Percentiles rank a stretch among this genome's conserved stretches.
Conservation (phyloP, 1,140 invertebrate species). For the Dinoponera quadriceps region DNA sequence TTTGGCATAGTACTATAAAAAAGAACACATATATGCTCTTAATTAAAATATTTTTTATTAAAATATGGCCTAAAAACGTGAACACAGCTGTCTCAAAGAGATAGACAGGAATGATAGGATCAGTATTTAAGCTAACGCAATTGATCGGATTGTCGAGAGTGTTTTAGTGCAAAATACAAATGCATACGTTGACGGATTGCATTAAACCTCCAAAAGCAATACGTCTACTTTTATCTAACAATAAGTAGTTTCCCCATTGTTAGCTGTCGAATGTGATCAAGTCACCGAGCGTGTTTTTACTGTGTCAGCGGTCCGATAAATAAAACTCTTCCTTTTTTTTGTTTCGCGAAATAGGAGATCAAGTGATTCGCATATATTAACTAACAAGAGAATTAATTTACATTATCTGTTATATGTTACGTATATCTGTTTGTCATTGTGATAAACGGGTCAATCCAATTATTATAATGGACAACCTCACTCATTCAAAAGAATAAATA, state of each 20-base stretch:
- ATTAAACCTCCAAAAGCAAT: slow-evolving; percentile 11
- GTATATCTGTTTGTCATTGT: too few species aligned
- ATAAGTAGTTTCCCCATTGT: slow-evolving; percentile 2
- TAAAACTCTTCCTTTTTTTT: not conserved
- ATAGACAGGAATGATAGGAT: not conserved
- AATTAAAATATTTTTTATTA: slow-evolving; percentile 33
- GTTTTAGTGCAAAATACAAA: slow-evolving; percentile 27
- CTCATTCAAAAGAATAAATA: not conserved
- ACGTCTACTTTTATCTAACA: not conserved
- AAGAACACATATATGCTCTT: not conserved
- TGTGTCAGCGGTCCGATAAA: not conserved
- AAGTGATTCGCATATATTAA: slow-evolving; percentile 18
- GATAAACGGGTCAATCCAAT: not conserved
- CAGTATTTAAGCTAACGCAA: slow-evolving; percentile 17
- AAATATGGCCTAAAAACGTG: not conserved
- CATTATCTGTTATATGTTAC: too few species aligned
- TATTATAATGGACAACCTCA: not conserved
- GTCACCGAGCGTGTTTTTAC: not conserved
- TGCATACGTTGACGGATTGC: not conserved
- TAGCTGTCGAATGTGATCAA: not conserved
- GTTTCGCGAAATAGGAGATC: not conserved
- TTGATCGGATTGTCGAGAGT: not conserved
- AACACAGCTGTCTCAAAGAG: not conserved
- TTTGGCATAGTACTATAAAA: slow-evolving; percentile 32
- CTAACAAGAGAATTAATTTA: not conserved